Percentiles rank a stretch among this genome's conserved stretches.
Conservation (phyloP, 2,888 invertebrate species). For the Operophtera brumata region DNA sequence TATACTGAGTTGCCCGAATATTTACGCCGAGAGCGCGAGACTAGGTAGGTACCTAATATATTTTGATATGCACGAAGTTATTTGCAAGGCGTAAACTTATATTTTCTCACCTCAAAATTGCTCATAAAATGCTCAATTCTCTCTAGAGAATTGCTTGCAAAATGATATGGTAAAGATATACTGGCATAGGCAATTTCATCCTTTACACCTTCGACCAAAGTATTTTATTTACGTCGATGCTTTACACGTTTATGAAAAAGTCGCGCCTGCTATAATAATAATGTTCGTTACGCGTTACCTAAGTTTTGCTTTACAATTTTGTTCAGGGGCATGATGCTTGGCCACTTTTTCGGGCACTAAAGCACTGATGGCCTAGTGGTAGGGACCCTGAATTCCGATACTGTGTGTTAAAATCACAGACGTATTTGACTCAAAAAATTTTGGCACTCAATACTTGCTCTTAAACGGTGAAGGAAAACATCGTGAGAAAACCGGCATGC, state of each 20-base stretch:
- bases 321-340: constrained; percentile 4
- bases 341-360: too few species aligned
- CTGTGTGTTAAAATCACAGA: too few species aligned
- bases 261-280: not conserved
- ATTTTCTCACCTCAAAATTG: not conserved
- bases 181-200: too few species aligned
- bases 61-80: not conserved
- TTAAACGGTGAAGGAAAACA: too few species aligned
- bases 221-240: too few species aligned
- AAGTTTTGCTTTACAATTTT: constrained; percentile 1
- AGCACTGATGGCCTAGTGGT: too few species aligned
- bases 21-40: not conserved
- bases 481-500: too few species aligned
- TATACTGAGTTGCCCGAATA: not conserved
- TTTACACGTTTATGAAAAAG: too few species aligned
- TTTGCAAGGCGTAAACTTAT: not conserved
- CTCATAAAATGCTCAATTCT: not conserved
- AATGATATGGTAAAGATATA: not conserved
- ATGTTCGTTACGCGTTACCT: not conserved
- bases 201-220: too few species aligned
- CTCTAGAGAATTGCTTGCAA: not conserved
- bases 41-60: not conserved
- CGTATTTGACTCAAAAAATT: too few species aligned
- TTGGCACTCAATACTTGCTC: too few species aligned
- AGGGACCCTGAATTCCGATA: too few species aligned